Percentiles rank a stretch among this genome's conserved stretches.
These are phyloP conservation scores for Neomonachus schauinslandi DNA, from an alignment of 2,113 vertebrate genomes.

Conservation along the genomic window DNA sequence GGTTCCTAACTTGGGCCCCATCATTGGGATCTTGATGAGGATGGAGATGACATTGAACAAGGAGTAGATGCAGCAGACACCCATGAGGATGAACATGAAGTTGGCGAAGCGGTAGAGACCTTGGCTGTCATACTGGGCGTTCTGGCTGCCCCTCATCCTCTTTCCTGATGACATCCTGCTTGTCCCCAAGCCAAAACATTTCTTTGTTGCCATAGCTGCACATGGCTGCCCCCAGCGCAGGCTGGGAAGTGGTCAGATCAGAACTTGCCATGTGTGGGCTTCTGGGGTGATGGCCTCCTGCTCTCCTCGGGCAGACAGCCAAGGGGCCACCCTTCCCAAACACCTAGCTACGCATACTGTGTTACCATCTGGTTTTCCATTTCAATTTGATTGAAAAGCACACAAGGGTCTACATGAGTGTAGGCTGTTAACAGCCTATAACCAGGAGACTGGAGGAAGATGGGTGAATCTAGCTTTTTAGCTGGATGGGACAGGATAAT, in stretches of 20 bases:
- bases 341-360: neutral
- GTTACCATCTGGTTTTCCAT: neutral
- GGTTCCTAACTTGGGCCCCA: neutral
- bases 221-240: neutral
- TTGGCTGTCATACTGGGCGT: too few relatives aligned
- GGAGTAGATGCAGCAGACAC: conserved; percentile 99
- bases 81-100: too few relatives aligned
- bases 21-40: conserved; percentile 71
- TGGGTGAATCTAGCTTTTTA: neutral
- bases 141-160: neutral
- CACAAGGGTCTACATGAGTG: neutral
- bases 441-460: conserved; percentile 45
- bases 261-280: neutral
- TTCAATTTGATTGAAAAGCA: conserved; percentile 11
- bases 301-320: neutral
- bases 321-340: neutral
- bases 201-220: neutral
- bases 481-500: neutral
- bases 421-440: neutral
- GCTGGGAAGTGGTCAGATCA: neutral
- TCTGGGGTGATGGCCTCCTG: neutral
- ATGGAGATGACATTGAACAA: conserved; percentile 99
- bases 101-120: too few relatives aligned
- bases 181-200: neutral
- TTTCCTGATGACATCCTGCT: neutral